phyloP scores from a whole-genome alignment of 2,888 invertebrate species.

The Latrodectus elegans region DNA sequence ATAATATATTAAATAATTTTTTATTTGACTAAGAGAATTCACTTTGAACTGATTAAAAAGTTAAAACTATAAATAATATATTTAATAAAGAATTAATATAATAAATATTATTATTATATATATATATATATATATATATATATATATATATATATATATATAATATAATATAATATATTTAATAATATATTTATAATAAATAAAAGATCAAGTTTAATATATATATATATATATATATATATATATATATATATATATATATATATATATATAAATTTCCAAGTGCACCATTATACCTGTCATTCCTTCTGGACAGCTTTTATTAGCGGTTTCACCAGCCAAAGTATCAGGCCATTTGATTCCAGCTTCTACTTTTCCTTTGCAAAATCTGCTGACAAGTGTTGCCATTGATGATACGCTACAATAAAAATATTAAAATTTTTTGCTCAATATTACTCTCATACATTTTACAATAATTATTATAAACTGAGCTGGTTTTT shows the following conservation, averaged over 20 bases:
- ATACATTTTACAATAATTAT: too few species aligned
- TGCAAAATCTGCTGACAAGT: slow-evolving; percentile 13
- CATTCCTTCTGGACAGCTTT: slow-evolving; percentile 50
- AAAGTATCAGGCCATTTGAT: slow-evolving; percentile 36
- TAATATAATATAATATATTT: background rate
- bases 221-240: too few species aligned
- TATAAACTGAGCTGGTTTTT: too few species aligned
- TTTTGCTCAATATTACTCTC: too few species aligned
- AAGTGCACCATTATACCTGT: slow-evolving; percentile 12
- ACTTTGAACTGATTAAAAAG: background rate
- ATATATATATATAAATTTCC: background rate
- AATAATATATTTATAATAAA: background rate
- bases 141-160: too few species aligned
- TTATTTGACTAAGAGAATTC: background rate
- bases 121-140: too few species aligned
- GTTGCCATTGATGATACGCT: slow-evolving; percentile 5
- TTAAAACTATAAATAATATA: background rate
- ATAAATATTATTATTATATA: background rate
- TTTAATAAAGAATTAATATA: background rate
- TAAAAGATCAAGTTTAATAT: background rate
- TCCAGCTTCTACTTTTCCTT: slow-evolving; percentile 12
- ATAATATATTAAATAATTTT: background rate
- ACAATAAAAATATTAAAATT: too few species aligned
- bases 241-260: too few species aligned
- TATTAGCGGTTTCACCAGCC: slow-evolving; percentile 12